Conservation (phyloP, 1,140 invertebrate genomes). For the Nasonia longicornis region DNA sequence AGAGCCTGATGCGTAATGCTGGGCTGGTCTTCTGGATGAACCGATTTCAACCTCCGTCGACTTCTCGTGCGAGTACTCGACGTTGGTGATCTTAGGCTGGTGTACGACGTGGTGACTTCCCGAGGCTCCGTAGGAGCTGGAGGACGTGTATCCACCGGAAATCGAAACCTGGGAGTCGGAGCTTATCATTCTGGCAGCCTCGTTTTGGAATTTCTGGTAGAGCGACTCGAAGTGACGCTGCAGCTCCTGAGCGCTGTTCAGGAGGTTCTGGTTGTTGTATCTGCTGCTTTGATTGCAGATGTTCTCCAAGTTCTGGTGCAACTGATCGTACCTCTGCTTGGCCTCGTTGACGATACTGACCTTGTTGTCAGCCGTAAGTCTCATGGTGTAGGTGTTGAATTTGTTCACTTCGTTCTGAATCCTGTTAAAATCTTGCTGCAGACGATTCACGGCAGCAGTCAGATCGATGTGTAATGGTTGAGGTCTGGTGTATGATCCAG, state of each 20-base stretch:
- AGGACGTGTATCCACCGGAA: conserved; percentile 8
- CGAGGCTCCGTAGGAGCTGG: not conserved
- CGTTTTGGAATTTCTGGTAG: conserved; percentile 16
- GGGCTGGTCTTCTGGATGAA: not conserved
- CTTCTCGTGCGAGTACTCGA: conserved; percentile 33
- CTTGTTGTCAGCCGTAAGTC: conserved; percentile 27
- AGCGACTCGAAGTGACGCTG: conserved; percentile 3
- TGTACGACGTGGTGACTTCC: not conserved
- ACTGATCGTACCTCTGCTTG: not conserved
- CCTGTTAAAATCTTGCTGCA: conserved; percentile 37
- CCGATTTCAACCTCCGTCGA: conserved; percentile 30
- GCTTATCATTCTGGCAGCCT: conserved; percentile 6
- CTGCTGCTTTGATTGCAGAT: conserved; percentile 31
- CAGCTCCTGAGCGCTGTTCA: conserved; percentile 16
- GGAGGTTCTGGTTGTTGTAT: conserved; percentile 29
- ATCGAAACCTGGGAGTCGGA: not conserved
- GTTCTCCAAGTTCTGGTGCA: conserved; percentile 19
- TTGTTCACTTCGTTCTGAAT: conserved; percentile 35
- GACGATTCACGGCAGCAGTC: conserved; percentile 10
- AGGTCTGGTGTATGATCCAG: not conserved
- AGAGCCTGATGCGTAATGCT: not conserved
- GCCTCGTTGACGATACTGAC: not conserved
- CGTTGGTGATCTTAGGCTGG: conserved; percentile 18
- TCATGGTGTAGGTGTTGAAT: conserved; percentile 31
- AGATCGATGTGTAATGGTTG: conserved; percentile 31